Evolutionary conservation across 2,888 invertebrate species (phyloP).

Genomic region (Stegana nigrithorax): DNA sequence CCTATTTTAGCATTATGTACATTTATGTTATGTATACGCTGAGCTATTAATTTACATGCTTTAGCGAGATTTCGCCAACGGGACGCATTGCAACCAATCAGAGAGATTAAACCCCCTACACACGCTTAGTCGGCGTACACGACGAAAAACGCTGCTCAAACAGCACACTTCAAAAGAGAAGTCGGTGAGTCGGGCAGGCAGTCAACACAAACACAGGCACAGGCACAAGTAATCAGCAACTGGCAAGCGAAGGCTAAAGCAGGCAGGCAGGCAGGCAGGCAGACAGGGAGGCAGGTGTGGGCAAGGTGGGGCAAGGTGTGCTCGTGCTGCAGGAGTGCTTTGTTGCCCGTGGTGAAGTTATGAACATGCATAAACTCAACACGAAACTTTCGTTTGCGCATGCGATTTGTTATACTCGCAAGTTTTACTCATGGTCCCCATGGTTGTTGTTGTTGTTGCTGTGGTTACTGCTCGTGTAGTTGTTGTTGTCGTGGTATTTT

Average conservation of each 20-base stretch:
- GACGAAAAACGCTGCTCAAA: slow-evolving; percentile 7
- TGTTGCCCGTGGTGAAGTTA: not conserved
- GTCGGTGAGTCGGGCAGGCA: slow-evolving; percentile 21
- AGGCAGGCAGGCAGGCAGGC: too few relatives aligned
- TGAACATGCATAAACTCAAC: not conserved
- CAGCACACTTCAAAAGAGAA: slow-evolving; percentile 30
- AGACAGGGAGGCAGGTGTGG: too few relatives aligned
- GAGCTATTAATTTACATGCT: slow-evolving; percentile 37
- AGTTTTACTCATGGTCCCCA: not conserved
- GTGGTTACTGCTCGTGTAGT: too few relatives aligned
- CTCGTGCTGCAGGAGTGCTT: too few relatives aligned
- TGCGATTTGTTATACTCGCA: slow-evolving; percentile 13
- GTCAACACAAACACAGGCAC: slow-evolving; percentile 34
- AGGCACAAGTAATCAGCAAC: not conserved
- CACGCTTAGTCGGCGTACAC: slow-evolving; percentile 19
- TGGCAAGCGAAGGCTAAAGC: too few relatives aligned
- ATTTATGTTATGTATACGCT: too few relatives aligned
- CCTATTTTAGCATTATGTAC: too few relatives aligned
- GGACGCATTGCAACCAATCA: slow-evolving; percentile 59
- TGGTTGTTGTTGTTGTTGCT: slow-evolving; percentile 30
- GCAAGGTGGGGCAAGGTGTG: too few relatives aligned
- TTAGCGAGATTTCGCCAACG: slow-evolving; percentile 48
- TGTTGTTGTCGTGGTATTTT: too few relatives aligned
- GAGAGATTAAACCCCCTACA: slow-evolving; percentile 51
- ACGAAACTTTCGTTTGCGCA: slow-evolving; percentile 16